Percentiles rank a stretch among this genome's conserved stretches.
Evolutionary conservation across 2,113 vertebrate species (phyloP).

Genomic region (Anolis sagrei): DNA sequence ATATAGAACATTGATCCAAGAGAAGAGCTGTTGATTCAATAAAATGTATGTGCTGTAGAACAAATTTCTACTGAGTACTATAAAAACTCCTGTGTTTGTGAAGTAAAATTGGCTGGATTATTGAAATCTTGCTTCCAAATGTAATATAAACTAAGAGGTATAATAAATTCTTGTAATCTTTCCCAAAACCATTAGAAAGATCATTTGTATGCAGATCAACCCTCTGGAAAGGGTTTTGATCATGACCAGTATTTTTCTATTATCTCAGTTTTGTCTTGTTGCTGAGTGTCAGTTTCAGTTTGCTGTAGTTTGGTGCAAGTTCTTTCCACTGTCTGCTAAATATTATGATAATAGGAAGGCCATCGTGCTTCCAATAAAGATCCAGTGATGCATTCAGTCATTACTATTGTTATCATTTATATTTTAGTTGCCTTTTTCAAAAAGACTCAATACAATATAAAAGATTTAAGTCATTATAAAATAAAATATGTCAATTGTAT

Average conservation of each 20-base stretch:
- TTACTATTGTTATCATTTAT: neutral
- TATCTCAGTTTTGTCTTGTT: neutral
- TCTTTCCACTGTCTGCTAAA: neutral
- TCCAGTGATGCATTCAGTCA: neutral
- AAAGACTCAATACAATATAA: neutral
- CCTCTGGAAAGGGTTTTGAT: neutral
- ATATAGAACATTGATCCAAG: conserved; percentile 29
- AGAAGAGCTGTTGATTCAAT: conserved; percentile 20
- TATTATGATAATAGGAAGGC: neutral
- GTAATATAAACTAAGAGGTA: neutral
- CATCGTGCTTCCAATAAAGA: neutral
- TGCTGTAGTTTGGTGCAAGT: neutral
- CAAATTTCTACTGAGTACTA: neutral
- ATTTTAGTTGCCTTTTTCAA: too few relatives aligned
- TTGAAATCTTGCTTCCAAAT: neutral
- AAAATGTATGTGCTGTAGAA: conserved; percentile 2
- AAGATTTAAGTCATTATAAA: neutral
- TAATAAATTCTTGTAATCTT: neutral
- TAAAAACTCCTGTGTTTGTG: conserved; percentile 4
- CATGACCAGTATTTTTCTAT: neutral
- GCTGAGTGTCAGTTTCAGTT: neutral
- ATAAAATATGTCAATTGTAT: neutral
- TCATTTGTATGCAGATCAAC: neutral
- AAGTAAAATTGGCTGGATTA: neutral
- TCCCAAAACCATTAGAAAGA: neutral